Evolutionary conservation across 2,888 invertebrate species (phyloP).

Genomic region (Tetragnatha montana): DNA sequence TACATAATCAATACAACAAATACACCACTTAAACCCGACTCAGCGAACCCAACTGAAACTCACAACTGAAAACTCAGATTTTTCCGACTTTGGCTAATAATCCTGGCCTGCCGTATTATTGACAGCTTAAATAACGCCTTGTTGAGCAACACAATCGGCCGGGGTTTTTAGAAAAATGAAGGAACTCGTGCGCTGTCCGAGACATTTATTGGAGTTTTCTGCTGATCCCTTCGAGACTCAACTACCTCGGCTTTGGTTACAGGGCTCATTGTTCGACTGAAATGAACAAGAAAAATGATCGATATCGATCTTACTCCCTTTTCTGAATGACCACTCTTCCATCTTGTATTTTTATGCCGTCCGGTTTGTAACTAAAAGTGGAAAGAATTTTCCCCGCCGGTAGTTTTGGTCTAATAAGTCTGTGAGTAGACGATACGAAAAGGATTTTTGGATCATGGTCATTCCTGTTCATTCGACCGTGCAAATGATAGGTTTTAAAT

Average conservation of each 20-base stretch:
- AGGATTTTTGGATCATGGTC: not conserved
- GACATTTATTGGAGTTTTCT: constrained; percentile 13
- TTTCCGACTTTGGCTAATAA: not conserved
- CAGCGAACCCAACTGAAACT: too few relatives aligned
- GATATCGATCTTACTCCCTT: constrained; percentile 2
- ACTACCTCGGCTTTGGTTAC: not conserved
- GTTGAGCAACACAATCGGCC: not conserved
- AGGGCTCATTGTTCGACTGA: not conserved
- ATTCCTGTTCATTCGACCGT: not conserved
- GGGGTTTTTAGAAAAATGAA: not conserved
- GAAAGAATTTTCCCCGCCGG: not conserved
- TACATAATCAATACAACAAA: too few relatives aligned
- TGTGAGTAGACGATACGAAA: not conserved
- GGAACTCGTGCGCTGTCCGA: not conserved
- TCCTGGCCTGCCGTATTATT: not conserved
- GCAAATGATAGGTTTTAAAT: not conserved
- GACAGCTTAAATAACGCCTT: not conserved
- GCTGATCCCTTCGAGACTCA: not conserved
- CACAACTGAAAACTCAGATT: too few relatives aligned
- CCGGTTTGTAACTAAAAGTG: not conserved
- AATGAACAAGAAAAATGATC: not conserved
- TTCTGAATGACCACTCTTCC: not conserved
- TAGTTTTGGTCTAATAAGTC: not conserved
- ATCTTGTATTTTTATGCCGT: not conserved
- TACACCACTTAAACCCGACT: too few relatives aligned